Conservation (phyloP, 2,888 invertebrate genomes). For the Himalopsyche tibetana region DNA sequence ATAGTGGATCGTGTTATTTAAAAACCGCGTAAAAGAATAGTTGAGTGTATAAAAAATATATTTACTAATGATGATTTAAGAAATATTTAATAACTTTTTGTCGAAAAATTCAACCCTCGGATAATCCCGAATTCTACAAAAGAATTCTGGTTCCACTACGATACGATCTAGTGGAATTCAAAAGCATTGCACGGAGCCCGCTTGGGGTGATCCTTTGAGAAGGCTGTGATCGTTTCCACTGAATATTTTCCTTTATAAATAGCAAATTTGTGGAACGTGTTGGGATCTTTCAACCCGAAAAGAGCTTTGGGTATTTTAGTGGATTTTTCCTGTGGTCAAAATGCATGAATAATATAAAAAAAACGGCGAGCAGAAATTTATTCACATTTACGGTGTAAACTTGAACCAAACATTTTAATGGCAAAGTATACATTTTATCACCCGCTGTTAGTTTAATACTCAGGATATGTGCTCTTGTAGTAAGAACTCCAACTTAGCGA, state of each 20-base stretch:
- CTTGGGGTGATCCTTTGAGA: conserved; percentile 12
- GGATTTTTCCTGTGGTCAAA: neutral
- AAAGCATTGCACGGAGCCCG: neutral
- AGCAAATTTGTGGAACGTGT: conserved; percentile 10
- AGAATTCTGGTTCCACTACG: conserved; percentile 5
- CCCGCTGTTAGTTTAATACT: no score
- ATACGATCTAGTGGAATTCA: conserved; percentile 14
- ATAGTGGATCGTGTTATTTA: no score
- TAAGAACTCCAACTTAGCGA: no score
- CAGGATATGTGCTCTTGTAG: no score
- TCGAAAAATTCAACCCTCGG: neutral
- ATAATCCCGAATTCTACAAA: neutral
- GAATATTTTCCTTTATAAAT: conserved; percentile 34
- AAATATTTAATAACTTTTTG: no score
- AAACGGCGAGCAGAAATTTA: neutral
- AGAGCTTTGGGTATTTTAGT: neutral
- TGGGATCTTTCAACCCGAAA: neutral
- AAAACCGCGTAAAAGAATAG: no score
- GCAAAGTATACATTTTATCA: no score
- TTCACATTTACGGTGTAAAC: no score
- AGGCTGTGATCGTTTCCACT: neutral
- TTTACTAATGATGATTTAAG: no score
- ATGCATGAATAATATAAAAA: neutral
- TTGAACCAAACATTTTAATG: no score
- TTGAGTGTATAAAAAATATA: no score